Conservation (phyloP, 2,113 vertebrate genomes). For the Uropsilus gracilis region DNA sequence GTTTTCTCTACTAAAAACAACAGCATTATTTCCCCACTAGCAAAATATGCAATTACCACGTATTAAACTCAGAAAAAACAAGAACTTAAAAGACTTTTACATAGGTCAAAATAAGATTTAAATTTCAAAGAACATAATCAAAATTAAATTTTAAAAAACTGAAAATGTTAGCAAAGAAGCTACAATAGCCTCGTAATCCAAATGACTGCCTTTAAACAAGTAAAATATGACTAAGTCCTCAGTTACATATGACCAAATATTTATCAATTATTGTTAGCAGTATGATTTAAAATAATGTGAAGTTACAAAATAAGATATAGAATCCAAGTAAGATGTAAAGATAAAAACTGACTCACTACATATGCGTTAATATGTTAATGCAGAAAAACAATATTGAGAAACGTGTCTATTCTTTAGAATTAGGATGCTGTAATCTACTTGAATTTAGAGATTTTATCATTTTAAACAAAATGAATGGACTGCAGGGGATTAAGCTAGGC, state of each 20-base stretch:
- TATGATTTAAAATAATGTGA: slow-evolving; percentile 26
- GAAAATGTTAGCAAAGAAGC: neutral
- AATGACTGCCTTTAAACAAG: neutral
- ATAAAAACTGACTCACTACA: neutral
- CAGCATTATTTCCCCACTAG: neutral
- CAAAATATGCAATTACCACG: neutral
- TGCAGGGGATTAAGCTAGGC: too few relatives aligned
- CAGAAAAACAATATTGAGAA: slow-evolving; percentile 15
- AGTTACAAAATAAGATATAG: slow-evolving; percentile 2
- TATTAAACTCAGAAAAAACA: neutral
- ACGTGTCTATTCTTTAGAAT: slow-evolving; percentile 11
- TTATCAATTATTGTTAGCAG: slow-evolving; percentile 6
- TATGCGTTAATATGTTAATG: neutral
- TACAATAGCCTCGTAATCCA: neutral
- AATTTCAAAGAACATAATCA: slow-evolving; percentile 33
- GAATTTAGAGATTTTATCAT: slow-evolving; percentile 9
- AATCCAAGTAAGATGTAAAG: slow-evolving; percentile 36
- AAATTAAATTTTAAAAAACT: neutral
- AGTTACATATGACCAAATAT: slow-evolving; percentile 5
- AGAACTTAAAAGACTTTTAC: neutral
- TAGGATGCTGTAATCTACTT: slow-evolving; percentile 7
- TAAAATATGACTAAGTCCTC: slow-evolving; percentile 10
- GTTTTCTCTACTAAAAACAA: slow-evolving; percentile 4
- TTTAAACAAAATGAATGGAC: neutral
- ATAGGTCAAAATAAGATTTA: slow-evolving; percentile 22